Base-by-base conservation (phyloP, 2,797 vertebrate species). In the Martes flavigula region DNA sequence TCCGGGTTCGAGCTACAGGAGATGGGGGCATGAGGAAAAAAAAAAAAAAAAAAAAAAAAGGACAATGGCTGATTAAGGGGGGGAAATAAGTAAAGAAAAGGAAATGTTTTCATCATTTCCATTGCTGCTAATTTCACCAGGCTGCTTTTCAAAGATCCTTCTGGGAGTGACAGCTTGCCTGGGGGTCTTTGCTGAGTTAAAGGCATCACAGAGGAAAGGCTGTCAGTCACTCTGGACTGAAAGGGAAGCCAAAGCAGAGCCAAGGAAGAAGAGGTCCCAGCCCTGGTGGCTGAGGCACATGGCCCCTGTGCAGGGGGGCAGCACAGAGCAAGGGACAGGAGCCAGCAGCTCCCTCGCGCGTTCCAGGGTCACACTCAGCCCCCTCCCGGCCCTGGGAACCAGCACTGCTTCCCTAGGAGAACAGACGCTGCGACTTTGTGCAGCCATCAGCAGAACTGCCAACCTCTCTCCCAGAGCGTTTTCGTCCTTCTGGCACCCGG, bases 391-490 rank as follows among this genome's bases (percentile, higher is more conserved):
- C 96, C 90, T 54, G 46, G 72, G 51, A 90, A 97, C 78, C 95
- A 30, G 1, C 48, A 0, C 0, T 35, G 92, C 98, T 98, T 98
- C 97, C 96, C 97, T 97, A 98, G 97, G 97, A 96, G 98, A 98
- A 98, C 98, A 98, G 96, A 7, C 64, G 96, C 13, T 46, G 81
- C 81, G 96, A 94, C 97, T 98, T 97, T 94, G 97, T 78, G 87
- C 98, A 96, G 62, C 75, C 96, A 93, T 98, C 98, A 98, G 98
- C 98, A 98, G 97, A 99, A 98, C 98, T 98, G 98, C 98, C 98
- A 98, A 91, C 92, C 97, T 95, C 98, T 97, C 98, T 98, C 98
- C 94, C 86, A 82, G 96, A 96, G 97, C 38, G 93, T 97, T 97
- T 98, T 98, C 98, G 98, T 98, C 97, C 87, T 68, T 97, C 98